Percentiles rank a stretch among this genome's conserved stretches.
Evolutionary conservation across 1,140 invertebrate species (phyloP).

Genomic region (Achroia grisella): DNA sequence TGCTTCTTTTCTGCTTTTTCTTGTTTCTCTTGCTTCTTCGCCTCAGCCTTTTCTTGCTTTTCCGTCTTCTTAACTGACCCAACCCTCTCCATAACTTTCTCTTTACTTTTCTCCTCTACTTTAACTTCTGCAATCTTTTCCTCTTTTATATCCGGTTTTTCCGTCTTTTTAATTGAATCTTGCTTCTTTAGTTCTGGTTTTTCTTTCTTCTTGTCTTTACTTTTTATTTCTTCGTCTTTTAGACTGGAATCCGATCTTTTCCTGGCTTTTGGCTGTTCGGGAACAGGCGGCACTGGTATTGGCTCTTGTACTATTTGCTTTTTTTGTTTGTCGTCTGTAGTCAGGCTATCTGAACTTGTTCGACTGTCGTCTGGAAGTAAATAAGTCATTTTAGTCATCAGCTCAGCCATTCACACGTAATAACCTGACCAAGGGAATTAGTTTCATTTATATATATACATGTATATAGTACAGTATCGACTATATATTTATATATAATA

Average conservation of each 20-base stretch:
- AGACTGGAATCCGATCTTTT: conserved; percentile 58
- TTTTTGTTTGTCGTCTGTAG: conserved; percentile 35
- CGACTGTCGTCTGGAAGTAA: conserved; percentile 40
- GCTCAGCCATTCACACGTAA: too few species aligned
- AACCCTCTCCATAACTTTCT: conserved; percentile 43
- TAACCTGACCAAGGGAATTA: too few species aligned
- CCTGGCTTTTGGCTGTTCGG: conserved; percentile 34
- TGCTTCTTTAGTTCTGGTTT: conserved; percentile 59
- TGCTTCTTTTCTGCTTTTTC: conserved; percentile 46
- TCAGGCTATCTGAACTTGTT: conserved; percentile 42
- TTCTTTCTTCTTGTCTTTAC: conserved; percentile 41
- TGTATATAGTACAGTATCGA: too few species aligned
- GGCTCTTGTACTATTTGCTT: conserved; percentile 21
- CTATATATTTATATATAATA: too few species aligned
- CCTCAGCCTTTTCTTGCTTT: conserved; percentile 27
- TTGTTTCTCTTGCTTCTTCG: conserved; percentile 44
- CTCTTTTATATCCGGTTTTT: conserved; percentile 28
- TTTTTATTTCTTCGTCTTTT: conserved; percentile 49
- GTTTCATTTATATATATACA: too few species aligned
- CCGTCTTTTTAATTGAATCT: conserved; percentile 46
- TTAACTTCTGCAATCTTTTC: conserved; percentile 15
- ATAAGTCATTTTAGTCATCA: too few species aligned
- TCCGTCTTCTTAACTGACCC: conserved; percentile 50
- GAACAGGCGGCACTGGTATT: conserved; percentile 13
- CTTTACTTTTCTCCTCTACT: conserved; percentile 19